phyloP scores from a whole-genome alignment of 2,888 invertebrate genomes.

The Andrena bucephala region DNA sequence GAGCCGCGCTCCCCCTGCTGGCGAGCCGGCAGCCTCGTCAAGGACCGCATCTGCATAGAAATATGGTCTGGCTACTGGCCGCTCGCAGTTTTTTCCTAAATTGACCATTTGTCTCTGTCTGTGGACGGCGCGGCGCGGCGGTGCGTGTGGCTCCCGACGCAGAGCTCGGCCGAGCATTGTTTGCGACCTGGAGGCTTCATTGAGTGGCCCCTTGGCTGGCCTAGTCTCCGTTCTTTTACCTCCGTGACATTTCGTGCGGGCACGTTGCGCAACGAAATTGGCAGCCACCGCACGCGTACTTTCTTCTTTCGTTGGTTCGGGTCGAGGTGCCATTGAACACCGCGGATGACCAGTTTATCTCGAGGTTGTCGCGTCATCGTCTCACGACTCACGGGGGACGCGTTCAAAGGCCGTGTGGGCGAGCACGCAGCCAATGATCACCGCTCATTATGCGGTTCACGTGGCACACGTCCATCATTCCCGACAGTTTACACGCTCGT shows the following conservation, averaged over 20 bases:
- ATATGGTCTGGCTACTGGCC: slow-evolving; percentile 32
- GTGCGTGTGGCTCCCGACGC: too few species aligned
- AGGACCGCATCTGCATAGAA: slow-evolving; percentile 48
- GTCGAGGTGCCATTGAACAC: slow-evolving; percentile 52
- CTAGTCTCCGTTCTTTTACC: slow-evolving; percentile 25
- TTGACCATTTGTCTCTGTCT: background rate
- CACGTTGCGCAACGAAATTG: slow-evolving; percentile 51
- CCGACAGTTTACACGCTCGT: slow-evolving; percentile 67
- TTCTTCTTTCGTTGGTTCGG: slow-evolving; percentile 42
- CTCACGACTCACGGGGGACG: slow-evolving; percentile 58
- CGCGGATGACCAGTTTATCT: slow-evolving; percentile 66
- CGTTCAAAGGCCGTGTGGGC: slow-evolving; percentile 69
- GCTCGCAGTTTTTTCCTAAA: slow-evolving; percentile 37
- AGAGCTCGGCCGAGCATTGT: too few species aligned
- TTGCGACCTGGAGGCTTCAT: background rate
- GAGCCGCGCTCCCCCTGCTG: background rate
- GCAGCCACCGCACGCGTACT: slow-evolving; percentile 39
- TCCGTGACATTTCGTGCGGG: slow-evolving; percentile 39
- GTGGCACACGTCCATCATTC: slow-evolving; percentile 73
- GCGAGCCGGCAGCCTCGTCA: slow-evolving; percentile 18
- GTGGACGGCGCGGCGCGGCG: background rate
- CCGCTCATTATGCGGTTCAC: slow-evolving; percentile 75
- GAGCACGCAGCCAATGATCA: slow-evolving; percentile 71
- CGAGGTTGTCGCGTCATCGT: slow-evolving; percentile 72
- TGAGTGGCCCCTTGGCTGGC: background rate